phyloP scores from a whole-genome alignment of 1,140 invertebrate genomes.

The Ruditapes philippinarum region DNA sequence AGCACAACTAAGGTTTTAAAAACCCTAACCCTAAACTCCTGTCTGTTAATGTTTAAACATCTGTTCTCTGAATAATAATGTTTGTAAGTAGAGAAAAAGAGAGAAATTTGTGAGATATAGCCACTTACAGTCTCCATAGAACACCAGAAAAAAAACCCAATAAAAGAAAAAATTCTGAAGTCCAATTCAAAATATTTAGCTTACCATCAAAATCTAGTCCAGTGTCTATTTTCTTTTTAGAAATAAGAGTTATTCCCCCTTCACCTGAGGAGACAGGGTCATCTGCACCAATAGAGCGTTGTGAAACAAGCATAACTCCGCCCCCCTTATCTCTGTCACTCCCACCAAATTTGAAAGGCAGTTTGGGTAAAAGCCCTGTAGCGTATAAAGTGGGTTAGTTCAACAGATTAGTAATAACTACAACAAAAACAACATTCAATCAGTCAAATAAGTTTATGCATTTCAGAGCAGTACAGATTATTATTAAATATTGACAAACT shows the following conservation, averaged over 20 bases:
- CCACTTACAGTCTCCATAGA: no score
- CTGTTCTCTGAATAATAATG: no score
- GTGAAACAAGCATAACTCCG: conserved; percentile 52
- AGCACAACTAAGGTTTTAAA: no score
- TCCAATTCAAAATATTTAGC: conserved; percentile 2
- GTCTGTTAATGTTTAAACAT: no score
- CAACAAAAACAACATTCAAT: conserved; percentile 3
- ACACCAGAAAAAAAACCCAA: no score
- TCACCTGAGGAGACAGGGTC: conserved; percentile 19
- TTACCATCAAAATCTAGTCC: conserved; percentile 76
- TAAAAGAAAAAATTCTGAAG: no score
- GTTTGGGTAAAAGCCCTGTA: conserved; percentile 59
- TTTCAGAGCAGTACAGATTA: background rate
- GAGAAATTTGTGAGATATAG: no score
- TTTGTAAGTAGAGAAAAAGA: no score
- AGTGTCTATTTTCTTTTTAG: conserved; percentile 72
- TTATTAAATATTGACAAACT: no score
- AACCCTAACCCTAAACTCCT: no score
- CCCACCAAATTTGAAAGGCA: conserved; percentile 66
- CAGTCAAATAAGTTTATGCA: background rate
- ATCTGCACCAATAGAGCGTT: conserved; percentile 41
- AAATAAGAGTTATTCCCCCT: conserved; percentile 76
- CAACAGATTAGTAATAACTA: conserved; percentile 35
- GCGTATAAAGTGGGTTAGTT: conserved; percentile 21
- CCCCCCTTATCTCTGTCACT: conserved; percentile 61